Conservation (phyloP, 2,888 invertebrate genomes). For the Chrysotoxum bicinctum region DNA sequence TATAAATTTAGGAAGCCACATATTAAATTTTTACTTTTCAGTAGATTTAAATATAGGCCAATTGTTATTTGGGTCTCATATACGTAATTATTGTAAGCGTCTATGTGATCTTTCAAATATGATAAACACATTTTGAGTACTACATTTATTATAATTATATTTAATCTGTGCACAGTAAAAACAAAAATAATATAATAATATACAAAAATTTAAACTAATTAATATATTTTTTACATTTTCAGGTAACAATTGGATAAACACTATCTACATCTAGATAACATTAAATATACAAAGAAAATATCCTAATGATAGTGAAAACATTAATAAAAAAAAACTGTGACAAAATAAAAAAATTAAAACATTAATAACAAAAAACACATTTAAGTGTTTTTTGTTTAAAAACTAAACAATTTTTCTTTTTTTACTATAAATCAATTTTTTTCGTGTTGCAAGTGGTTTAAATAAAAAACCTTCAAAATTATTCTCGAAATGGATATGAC, state of each 20-base stretch:
- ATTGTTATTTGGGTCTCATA: too few species aligned
- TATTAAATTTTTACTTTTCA: too few species aligned
- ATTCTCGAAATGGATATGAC: constrained; percentile 83
- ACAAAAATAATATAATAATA: background rate
- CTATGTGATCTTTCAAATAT: too few species aligned
- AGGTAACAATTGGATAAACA: constrained; percentile 40
- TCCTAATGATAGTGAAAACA: constrained; percentile 10
- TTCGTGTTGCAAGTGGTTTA: constrained; percentile 75
- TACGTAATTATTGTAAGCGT: too few species aligned
- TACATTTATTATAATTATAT: background rate
- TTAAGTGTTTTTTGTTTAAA: constrained; percentile 3
- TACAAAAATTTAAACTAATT: too few species aligned
- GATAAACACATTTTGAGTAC: background rate
- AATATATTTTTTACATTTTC: constrained; percentile 8
- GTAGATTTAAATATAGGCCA: too few species aligned
- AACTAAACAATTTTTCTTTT: background rate
- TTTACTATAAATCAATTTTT: constrained; percentile 44
- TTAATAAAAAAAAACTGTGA: constrained; percentile 7
- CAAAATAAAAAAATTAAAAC: constrained; percentile 1
- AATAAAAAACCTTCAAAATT: constrained; percentile 80
- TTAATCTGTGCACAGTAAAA: constrained; percentile 21
- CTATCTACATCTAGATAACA: constrained; percentile 7
- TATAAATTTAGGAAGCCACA: too few species aligned
- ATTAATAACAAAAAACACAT: constrained; percentile 14
- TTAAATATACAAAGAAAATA: background rate